Percentiles rank a stretch among this genome's conserved stretches.
Evolutionary conservation across 1,140 invertebrate species (phyloP).

Genomic region (Penaeus vannamei): DNA sequence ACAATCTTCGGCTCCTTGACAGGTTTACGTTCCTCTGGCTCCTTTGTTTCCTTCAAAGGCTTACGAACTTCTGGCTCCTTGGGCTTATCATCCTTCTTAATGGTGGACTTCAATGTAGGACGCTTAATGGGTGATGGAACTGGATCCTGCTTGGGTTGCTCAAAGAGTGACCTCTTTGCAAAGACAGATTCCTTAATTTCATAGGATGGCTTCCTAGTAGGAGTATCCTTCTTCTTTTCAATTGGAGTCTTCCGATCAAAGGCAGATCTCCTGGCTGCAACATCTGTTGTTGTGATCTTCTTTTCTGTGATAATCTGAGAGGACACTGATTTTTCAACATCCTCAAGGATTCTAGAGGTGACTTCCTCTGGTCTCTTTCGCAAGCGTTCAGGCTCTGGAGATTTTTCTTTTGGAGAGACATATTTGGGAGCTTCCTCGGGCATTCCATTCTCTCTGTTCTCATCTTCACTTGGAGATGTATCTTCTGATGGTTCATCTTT

Average conservation of each 20-base stretch:
- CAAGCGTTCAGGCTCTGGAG: neutral
- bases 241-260: constrained; percentile 12
- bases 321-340: constrained; percentile 23
- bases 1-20: constrained; percentile 64
- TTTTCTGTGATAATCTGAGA: constrained; percentile 32
- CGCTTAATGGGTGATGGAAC: constrained; percentile 40
- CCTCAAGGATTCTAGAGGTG: neutral
- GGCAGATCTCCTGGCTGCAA: constrained; percentile 43
- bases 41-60: constrained; percentile 27
- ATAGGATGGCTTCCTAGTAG: constrained; percentile 47
- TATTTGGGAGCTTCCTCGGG: neutral
- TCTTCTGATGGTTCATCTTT: neutral
- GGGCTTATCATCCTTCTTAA: neutral
- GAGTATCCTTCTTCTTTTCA: constrained; percentile 52
- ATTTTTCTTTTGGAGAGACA: neutral
- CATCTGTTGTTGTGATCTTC: constrained; percentile 43
- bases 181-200: constrained; percentile 62
- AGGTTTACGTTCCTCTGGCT: constrained; percentile 49
- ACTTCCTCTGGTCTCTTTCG: constrained; percentile 46
- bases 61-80: constrained; percentile 1
- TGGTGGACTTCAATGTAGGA: constrained; percentile 37
- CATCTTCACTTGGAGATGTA: too few relatives aligned
- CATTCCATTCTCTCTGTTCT: too few relatives aligned
- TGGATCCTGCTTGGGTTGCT: constrained; percentile 47
- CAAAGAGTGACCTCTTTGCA: constrained; percentile 55